Evolutionary conservation across 2,888 invertebrate genomes (phyloP), one percentile per base, ranked within the genome.

Genomic region (Metellina segmentata): DNA sequence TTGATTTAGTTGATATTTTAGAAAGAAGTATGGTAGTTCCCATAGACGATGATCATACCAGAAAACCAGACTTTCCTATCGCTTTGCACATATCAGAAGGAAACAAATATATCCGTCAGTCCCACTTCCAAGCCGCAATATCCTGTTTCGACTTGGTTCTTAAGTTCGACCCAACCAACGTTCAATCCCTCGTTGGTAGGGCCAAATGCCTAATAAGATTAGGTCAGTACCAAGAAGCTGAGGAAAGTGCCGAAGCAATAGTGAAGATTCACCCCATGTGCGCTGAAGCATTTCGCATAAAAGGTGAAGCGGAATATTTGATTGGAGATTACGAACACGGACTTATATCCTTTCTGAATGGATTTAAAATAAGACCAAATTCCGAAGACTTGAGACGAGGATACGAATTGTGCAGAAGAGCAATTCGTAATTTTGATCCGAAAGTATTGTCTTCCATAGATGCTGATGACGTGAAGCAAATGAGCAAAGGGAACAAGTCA

Each of bases 311-410:
- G 9, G 71, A 81, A 11, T 90, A 81, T n/a, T 72, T 74, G 1
- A 48, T 53, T 4, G 90, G 90, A 20, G 77, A 90, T 49, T 90
- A 85, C 48, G 90, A 90, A 52, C 6, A 19, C 9, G 48, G 83
- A 16, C 61, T 51, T 34, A 7, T 77, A 6, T 52, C 82, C 8
- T 89, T 82, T 19, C 34, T 69, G 2, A 49, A 79, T 48, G 91
- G 82, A 9, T 19, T 11, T 8, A 16, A 34, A 52, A 6, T 20
- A 1, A 78, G 48, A 20, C 87, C 82, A 9, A 34, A n/a, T 5
- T 79, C 53, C n/a, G 34, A 88, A 7, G n/a, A 49, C 16, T 48
- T 88, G 49, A 87, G 85, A 13, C 48, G 79, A 1, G 83, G 91
- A 1, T 34, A 69, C n/a, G 82, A 91, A 34, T 34, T 83, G 1